Evolutionary conservation across 2,888 invertebrate species (phyloP), one percentile per base, ranked within the genome.

Genomic region (Itoplectis maculator): DNA sequence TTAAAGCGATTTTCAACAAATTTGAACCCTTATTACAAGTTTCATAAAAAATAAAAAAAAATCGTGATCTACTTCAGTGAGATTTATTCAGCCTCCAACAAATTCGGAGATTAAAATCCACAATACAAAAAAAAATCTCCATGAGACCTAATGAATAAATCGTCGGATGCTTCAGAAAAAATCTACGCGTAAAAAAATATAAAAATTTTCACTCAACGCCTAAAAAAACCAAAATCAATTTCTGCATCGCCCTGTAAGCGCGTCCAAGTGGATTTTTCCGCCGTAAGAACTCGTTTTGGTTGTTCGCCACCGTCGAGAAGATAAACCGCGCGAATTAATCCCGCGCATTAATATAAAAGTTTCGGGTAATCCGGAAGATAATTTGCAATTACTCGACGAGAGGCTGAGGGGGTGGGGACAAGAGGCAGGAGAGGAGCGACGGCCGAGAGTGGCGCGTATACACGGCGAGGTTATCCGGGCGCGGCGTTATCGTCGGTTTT

Each of bases 311-410:
- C 45, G 45, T 29, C 29, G 66, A 66, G 37, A 69, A 29, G 20
- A 63, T 77, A 61, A 69, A 42, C 61, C 23, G 69, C n/a, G 40
- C 29, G 51, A 77, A 77, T 69, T 69, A 77, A 77, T 61, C 40
- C 61, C 29, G 1, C 11, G 42, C 61, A 42, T 77, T 69, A 51
- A 51, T 69, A 42, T 61, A 69, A 69, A 77, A 77, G 49, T 69
- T 61, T 77, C 18, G 23, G 40, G 61, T 40, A 69, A 77, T 69
- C 29, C 40, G 29, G 49, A 63, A 69, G 61, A 77, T 69, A 69
- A 77, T 77, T 77, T 69, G 61, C 51, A 77, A 77, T 75, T 75
- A 75, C 42, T 15, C 42, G 65, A 20, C 15, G 70, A 56, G n/a
- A 56, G n/a, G 42, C 59, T 72, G 18, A 29, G n/a, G 18, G 56